Conservation (phyloP, 2,797 vertebrate genomes). For the Sebastes trivittatus region DNA sequence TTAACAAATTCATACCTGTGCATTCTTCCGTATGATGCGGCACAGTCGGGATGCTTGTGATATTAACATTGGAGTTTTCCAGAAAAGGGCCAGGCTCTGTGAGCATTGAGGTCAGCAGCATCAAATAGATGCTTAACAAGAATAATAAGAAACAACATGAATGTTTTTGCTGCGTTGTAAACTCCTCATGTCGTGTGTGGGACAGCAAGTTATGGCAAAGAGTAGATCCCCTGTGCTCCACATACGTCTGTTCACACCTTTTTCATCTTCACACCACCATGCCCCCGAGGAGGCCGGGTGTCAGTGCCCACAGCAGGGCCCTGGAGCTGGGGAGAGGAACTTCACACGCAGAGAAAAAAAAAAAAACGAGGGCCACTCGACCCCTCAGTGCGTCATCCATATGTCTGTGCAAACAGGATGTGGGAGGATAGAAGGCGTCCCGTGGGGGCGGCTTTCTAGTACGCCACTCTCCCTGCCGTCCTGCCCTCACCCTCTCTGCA, state of each 20-base stretch:
- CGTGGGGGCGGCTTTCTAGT: constrained; percentile 70
- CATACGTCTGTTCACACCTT: constrained; percentile 39
- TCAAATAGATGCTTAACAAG: neutral
- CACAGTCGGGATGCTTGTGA: neutral
- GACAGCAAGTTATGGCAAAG: constrained; percentile 3
- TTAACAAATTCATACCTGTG: neutral
- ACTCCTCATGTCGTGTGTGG: neutral
- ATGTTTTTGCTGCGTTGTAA: neutral
- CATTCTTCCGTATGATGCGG: neutral
- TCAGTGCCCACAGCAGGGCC: constrained; percentile 23
- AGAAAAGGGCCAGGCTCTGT: neutral
- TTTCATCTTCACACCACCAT: constrained; percentile 27
- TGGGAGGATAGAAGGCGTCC: constrained; percentile 70
- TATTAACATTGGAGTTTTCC: neutral
- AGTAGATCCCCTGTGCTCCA: neutral
- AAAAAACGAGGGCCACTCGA: constrained; percentile 50
- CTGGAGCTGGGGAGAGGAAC: constrained; percentile 18
- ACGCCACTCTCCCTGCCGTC: constrained; percentile 66
- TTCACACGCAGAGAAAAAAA: constrained; percentile 33
- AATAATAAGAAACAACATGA: neutral
- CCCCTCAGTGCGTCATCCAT: constrained; percentile 77
- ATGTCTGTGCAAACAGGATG: constrained; percentile 81
- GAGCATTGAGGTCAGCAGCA: neutral
- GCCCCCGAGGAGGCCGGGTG: constrained; percentile 14
- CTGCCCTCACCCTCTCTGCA: constrained; percentile 72